Evolutionary conservation across 2,888 invertebrate genomes (phyloP).

Genomic region (Pseudococcus jackbeardsleyi): DNA sequence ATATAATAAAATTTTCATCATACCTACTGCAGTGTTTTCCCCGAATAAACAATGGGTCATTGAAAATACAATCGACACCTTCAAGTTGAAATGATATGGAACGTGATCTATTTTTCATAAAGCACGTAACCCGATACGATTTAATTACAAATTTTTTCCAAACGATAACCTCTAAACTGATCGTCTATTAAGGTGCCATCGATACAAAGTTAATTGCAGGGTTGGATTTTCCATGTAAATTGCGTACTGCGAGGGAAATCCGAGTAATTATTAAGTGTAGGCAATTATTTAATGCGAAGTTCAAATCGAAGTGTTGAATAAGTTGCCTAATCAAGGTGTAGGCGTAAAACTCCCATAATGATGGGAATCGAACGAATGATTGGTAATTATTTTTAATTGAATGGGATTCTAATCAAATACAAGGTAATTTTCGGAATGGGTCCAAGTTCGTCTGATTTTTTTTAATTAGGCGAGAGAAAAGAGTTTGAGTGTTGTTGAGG

Average conservation of each 20-base stretch:
- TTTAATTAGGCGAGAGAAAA: no score
- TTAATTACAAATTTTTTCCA: neutral
- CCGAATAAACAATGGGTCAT: neutral
- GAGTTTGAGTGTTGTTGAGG: no score
- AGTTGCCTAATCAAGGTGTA: neutral
- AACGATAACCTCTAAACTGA: neutral
- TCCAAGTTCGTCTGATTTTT: no score
- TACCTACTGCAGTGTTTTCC: neutral
- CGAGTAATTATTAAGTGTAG: neutral
- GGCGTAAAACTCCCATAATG: neutral
- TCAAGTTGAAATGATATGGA: neutral
- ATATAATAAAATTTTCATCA: slow-evolving; percentile 7
- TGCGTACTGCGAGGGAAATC: neutral
- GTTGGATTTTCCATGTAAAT: neutral
- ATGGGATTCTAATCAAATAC: no score
- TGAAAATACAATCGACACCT: neutral
- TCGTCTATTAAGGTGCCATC: neutral
- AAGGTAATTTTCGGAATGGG: no score
- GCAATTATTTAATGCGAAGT: neutral
- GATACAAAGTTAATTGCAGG: neutral
- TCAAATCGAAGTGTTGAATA: neutral
- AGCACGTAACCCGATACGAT: neutral
- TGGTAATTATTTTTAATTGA: no score
- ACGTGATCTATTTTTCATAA: neutral
- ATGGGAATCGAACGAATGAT: no score